Evolutionary conservation across 2,888 invertebrate genomes (phyloP), one percentile per base, ranked within the genome.

Genomic region (Drosophila setosimentum): DNA sequence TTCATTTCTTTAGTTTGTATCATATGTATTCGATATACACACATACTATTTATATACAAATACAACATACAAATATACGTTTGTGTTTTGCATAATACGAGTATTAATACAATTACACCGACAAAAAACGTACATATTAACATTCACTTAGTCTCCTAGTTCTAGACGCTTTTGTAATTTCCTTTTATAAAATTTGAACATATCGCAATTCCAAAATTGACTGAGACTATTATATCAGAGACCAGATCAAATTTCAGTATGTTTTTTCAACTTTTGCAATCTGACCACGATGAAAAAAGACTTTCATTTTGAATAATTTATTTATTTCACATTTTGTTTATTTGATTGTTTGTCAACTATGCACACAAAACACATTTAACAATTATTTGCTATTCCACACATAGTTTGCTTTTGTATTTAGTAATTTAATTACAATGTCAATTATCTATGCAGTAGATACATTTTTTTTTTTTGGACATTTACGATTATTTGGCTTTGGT

Each of bases 1-100:
- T 87, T 87, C 73, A 87, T 79, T 85, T 91, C 80, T 82, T 85
- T 83, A 79, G 75, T 80, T 80, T 78, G 69, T 80, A 78, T 73
- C 73, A 79, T 83, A 77, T 73, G 82, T 75, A 79, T 76, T 71
- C 76, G 71, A 69, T 78, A 88, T 79, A 81, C 82, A 72, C 71
- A 73, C 62, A 60, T 65, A 73, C 68, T 76, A 78, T 75, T 68
- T 78, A 74, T 89, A 87, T 87, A 87, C 85, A 87, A 79, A 74
- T 76, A 79, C 74, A 82, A 61, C 78, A 71, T 70, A 70, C 55
- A 78, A 57, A 83, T 74, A 76, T 68, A 76, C 65, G 57, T 74
- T 73, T 71, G 45, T 67, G 59, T 71, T 61, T 68, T 66, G 21
- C 45, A 74, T 71, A 76, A 55, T 76, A 58, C 6, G 32, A 48